Percentiles rank a stretch among this genome's conserved stretches.
phyloP scores from a whole-genome alignment of 2,888 invertebrate species.

The Perdita meconis region DNA sequence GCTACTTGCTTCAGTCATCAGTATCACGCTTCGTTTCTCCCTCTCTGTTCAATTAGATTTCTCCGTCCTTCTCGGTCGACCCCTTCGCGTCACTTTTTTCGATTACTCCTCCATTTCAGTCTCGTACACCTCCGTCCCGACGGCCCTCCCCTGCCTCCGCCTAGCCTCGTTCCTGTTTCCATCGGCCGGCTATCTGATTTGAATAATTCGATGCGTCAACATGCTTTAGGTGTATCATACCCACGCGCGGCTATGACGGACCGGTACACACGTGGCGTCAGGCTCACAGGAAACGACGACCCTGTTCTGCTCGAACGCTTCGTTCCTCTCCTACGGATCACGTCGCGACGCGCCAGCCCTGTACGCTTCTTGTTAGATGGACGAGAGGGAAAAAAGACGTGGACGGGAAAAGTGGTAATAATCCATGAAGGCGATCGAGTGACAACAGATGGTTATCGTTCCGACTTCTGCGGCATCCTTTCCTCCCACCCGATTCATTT shows the following conservation, averaged over 20 bases:
- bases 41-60: slow-evolving; percentile 1
- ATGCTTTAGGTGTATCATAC: slow-evolving; percentile 69
- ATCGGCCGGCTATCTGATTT: slow-evolving; percentile 65
- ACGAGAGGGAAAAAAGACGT: slow-evolving; percentile 5
- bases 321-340: slow-evolving; percentile 54
- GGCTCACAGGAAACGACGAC: slow-evolving; percentile 60
- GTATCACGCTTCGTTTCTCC: neutral
- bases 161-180: slow-evolving; percentile 35
- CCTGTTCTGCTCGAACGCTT: slow-evolving; percentile 53
- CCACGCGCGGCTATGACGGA: slow-evolving; percentile 57
- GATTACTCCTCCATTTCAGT: slow-evolving; percentile 12
- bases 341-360: slow-evolving; percentile 47
- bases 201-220: slow-evolving; percentile 76
- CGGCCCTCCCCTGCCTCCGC: slow-evolving; percentile 4
- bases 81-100: slow-evolving; percentile 17
- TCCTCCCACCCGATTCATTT: neutral
- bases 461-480: slow-evolving; percentile 39
- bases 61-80: slow-evolving; percentile 9
- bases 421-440: slow-evolving; percentile 29
- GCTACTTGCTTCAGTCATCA: neutral
- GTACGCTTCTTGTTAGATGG: slow-evolving; percentile 49
- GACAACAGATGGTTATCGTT: slow-evolving; percentile 51
- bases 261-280: slow-evolving; percentile 54
- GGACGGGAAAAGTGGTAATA: slow-evolving; percentile 35
- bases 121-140: slow-evolving; percentile 18